A percentile compares a stretch with the other conserved stretches of the same genome.
Evolutionary conservation across 1,140 invertebrate species (phyloP).

Genomic region (Mycetomoellerius zeteki): DNA sequence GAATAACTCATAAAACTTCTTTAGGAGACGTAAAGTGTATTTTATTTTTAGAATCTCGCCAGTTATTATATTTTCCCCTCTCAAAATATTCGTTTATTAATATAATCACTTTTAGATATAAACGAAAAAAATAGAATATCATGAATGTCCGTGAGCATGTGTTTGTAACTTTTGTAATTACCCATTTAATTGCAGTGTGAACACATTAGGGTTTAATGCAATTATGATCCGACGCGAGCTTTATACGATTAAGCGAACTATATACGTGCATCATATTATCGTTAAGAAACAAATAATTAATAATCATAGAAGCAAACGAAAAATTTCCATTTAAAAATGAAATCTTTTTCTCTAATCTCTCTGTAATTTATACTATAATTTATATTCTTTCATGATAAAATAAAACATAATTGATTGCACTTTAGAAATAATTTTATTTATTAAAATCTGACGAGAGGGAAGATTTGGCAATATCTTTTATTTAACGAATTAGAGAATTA

Average conservation of each 20-base stretch:
- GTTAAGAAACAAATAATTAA: neutral
- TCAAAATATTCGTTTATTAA: neutral
- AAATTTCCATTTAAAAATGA: neutral
- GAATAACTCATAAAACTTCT: neutral
- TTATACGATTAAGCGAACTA: slow-evolving; percentile 9
- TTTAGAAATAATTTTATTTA: neutral
- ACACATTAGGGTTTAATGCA: neutral
- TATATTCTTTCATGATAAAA: neutral
- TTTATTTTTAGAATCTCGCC: neutral
- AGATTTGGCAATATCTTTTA: neutral
- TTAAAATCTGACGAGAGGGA: neutral
- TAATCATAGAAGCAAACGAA: neutral
- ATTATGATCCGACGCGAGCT: neutral
- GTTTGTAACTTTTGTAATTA: neutral
- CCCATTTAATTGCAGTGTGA: neutral
- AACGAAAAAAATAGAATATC: neutral
- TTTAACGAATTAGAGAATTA: slow-evolving; percentile 1
- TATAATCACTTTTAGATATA: neutral
- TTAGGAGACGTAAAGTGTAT: neutral
- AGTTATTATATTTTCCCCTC: neutral
- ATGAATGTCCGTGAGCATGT: neutral
- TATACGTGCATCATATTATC: neutral
- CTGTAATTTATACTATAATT: neutral
- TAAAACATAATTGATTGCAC: neutral
- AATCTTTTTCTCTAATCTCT: neutral